phyloP scores from a whole-genome alignment of 1,140 invertebrate species.

The Drosophila orena region DNA sequence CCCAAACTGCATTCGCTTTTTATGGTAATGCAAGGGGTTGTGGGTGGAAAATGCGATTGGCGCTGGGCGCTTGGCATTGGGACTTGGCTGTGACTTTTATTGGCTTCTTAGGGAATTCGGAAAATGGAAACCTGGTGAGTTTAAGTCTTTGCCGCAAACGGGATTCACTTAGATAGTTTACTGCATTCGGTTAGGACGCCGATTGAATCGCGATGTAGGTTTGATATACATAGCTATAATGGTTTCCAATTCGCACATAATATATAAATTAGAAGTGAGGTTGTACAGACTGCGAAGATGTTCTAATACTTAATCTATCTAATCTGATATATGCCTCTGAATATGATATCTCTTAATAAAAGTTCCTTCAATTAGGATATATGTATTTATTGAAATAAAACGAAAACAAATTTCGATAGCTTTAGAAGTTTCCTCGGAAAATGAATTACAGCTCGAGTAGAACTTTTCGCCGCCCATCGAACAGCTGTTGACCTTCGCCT shows the following conservation, averaged over 20 bases:
- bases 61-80: constrained; percentile 17
- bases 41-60: constrained; percentile 26
- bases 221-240: background rate
- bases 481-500: constrained; percentile 39
- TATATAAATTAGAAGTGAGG: no score
- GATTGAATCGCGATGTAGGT: background rate
- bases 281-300: no score
- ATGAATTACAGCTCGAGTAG: background rate
- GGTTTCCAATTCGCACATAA: no score
- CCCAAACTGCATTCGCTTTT: constrained; percentile 55
- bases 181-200: background rate
- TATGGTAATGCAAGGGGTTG: constrained; percentile 52
- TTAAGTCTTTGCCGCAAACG: constrained; percentile 1
- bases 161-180: background rate
- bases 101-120: constrained; percentile 22
- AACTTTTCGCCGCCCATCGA: constrained; percentile 27
- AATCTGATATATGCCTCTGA: background rate
- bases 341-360: background rate
- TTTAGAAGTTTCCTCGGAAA: background rate
- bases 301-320: background rate
- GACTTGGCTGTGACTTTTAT: constrained; percentile 51
- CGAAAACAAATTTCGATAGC: constrained; percentile 1
- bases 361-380: constrained; percentile 4
- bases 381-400: constrained; percentile 25
- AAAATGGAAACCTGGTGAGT: constrained; percentile 18